Percentiles rank a stretch among this genome's conserved stretches.
Conservation (phyloP, 1,140 invertebrate species). For the Theocolax elegans region DNA sequence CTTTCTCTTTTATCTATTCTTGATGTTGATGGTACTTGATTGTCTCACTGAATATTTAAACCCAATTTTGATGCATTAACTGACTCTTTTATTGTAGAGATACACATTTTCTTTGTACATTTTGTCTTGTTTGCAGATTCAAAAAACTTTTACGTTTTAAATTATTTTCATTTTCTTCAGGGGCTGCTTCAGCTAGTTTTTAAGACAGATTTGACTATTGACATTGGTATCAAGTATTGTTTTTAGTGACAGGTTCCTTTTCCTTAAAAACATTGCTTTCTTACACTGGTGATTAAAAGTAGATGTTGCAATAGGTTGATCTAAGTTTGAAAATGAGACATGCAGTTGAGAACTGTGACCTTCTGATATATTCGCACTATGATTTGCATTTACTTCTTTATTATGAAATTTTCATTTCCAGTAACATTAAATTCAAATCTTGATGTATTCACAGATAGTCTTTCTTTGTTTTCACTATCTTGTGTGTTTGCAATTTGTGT, state of each 20-base stretch:
- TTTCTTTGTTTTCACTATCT: too few species aligned
- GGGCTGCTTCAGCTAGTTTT: not conserved
- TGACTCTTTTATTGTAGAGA: not conserved
- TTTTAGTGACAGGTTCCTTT: not conserved
- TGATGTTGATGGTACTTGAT: conserved; percentile 30
- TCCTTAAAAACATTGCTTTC: conserved; percentile 5
- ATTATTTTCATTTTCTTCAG: conserved; percentile 17
- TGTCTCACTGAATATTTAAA: not conserved
- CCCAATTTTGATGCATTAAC: not conserved
- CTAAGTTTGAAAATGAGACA: conserved; percentile 4
- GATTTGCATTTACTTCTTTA: too few species aligned
- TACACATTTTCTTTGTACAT: conserved; percentile 16
- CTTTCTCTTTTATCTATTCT: not conserved
- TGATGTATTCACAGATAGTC: not conserved
- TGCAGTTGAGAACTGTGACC: conserved; percentile 31
- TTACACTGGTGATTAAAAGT: not conserved
- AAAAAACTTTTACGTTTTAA: conserved; percentile 25
- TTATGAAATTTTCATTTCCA: not conserved
- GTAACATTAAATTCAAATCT: not conserved
- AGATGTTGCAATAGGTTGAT: not conserved
- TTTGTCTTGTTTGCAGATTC: not conserved
- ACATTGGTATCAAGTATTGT: not conserved
- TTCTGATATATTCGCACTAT: too few species aligned
- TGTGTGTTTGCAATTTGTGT: not conserved
- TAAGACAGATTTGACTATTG: not conserved